Evolutionary conservation across 2,888 invertebrate species (phyloP), one percentile per base, ranked within the genome.

Genomic region (Plagodis dolabraria): DNA sequence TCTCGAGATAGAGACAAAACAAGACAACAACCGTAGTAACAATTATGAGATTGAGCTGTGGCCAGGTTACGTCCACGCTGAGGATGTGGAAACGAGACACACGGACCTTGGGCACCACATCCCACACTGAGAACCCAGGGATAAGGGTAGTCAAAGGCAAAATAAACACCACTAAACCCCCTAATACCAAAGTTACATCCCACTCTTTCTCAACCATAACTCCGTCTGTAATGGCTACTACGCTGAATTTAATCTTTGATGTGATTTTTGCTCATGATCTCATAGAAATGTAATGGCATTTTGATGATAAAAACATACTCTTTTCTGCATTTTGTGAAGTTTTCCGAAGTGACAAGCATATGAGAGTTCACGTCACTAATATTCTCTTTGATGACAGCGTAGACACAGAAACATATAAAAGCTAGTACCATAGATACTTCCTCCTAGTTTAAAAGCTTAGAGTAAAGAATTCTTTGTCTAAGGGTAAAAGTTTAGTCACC

Each of bases 1-100:
- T 80, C 72, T 92, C 92, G 10, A 92, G 83, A 52, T 80, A 90
- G 0, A 92, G 53, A 59, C 87, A 84, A 69, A 89, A 89, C 36
- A 91, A 79, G 2, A 90, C 6, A 5, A 71, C 60, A 33, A 89
- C 60, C 2, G 86, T 33, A 0, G 72, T 57, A 7, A 88, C 56
- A 5, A 86, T 56, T 0, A 68, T 69, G 8, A 73, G 73, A 64
- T 90, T 89, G n/a, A 89, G 67, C 59, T 89, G 82, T 0, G 74
- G 48, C 90, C 91, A 92, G 1, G 86, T 78, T 35, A 87, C 63
- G 43, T 80, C 67, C 60, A 80, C 80, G 46, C 78, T 76, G 43
- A 87, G 22, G 40, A 88, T 54, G 59, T 84, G 90, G 58, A 79
- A 82, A 7, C 92, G 78, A 2, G 75, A 74, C 22, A 92, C 78